phyloP scores from a whole-genome alignment of 2,113 vertebrate species.

The Oophaga pumilio region DNA sequence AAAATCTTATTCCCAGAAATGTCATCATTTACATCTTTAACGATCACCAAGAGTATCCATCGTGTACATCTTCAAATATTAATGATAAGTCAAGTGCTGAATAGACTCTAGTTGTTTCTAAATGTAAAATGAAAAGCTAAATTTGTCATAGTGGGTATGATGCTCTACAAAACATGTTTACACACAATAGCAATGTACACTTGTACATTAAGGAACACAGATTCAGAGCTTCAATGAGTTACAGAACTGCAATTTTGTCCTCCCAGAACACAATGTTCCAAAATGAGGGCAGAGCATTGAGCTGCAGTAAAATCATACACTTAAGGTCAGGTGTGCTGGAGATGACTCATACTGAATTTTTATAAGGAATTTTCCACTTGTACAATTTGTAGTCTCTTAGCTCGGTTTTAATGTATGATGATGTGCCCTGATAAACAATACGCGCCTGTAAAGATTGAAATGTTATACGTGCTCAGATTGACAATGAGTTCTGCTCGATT shows the following conservation, averaged over 20 bases:
- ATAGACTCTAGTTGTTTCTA: not conserved
- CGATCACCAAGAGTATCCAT: not conserved
- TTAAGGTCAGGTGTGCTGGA: conserved; percentile 56
- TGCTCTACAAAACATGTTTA: conserved; percentile 38
- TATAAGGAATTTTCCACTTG: conserved; percentile 60
- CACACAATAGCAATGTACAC: conserved; percentile 44
- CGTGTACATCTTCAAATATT: not conserved
- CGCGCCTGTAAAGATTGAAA: conserved; percentile 40
- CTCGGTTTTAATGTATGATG: conserved; percentile 42
- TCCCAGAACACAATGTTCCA: conserved; percentile 66
- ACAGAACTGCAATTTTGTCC: conserved; percentile 62
- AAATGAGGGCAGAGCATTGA: conserved; percentile 59
- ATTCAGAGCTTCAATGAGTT: conserved; percentile 71
- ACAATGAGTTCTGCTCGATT: conserved; percentile 1
- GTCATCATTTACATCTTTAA: not conserved
- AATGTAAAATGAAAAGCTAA: not conserved
- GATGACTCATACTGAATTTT: conserved; percentile 53
- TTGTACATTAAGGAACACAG: conserved; percentile 64
- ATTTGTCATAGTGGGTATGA: not conserved
- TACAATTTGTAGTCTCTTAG: conserved; percentile 57
- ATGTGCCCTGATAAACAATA: conserved; percentile 49
- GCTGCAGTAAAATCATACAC: conserved; percentile 62
- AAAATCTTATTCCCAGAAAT: conserved; percentile 15
- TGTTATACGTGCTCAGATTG: not conserved
- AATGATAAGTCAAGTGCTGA: not conserved